phyloP scores from a whole-genome alignment of 2,113 vertebrate genomes.

The Phaetusa simplex region DNA sequence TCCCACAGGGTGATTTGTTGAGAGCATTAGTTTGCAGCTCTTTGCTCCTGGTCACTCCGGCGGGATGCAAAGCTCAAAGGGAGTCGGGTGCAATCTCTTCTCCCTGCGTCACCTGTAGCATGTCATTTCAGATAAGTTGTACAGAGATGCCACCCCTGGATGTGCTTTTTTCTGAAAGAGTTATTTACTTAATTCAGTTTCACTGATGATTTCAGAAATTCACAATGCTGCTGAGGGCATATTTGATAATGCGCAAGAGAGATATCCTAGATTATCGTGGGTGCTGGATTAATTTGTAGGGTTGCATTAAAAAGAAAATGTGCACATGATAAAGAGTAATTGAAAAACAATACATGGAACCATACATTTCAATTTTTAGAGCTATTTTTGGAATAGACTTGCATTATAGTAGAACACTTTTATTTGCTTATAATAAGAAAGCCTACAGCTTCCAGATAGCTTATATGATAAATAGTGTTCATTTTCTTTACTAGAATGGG shows the following conservation, averaged over 20 bases:
- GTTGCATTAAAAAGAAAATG: background rate
- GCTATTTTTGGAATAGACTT: background rate
- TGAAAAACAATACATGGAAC: background rate
- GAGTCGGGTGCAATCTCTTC: background rate
- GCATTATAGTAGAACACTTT: background rate
- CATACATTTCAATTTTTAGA: background rate
- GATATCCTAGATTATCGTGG: background rate
- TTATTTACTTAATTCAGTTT: slow-evolving; percentile 6
- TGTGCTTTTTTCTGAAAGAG: background rate
- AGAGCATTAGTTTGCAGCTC: background rate
- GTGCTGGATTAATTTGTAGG: background rate
- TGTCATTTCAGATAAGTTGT: background rate
- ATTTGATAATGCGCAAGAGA: background rate
- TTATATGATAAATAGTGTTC: background rate
- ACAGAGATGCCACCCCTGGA: background rate
- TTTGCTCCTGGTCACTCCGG: background rate
- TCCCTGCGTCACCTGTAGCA: background rate
- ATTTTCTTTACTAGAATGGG: background rate
- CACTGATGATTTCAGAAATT: background rate
- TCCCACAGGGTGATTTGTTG: background rate
- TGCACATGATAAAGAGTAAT: background rate
- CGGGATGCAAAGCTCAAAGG: background rate
- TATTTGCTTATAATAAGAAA: background rate
- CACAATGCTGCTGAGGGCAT: background rate
- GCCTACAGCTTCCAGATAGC: background rate